These are phyloP conservation scores for Ylistrum balloti DNA, from an alignment of 1,140 invertebrate genomes.

Conservation along the genomic window DNA sequence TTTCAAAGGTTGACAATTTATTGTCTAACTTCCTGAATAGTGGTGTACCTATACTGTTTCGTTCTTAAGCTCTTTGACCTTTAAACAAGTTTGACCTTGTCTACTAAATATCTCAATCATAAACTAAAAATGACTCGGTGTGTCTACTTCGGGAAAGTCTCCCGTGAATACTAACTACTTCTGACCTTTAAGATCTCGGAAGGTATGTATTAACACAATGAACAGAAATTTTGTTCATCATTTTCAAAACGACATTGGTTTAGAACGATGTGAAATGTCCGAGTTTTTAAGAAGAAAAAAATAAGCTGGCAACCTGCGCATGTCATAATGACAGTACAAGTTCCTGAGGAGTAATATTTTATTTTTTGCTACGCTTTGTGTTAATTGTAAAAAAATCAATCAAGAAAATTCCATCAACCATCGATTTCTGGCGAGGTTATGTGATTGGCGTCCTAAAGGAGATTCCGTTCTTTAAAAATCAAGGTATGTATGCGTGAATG, in stretches of 20 bases:
- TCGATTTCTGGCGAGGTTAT: not conserved
- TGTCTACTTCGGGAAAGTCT: not conserved
- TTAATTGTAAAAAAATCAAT: not conserved
- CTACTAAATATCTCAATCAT: slow-evolving; percentile 13
- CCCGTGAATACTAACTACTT: not conserved
- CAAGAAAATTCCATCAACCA: not conserved
- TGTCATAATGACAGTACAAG: not conserved
- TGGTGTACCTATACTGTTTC: not conserved
- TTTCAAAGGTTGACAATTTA: slow-evolving; percentile 22
- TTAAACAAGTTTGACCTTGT: slow-evolving; percentile 12
- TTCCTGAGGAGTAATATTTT: not conserved
- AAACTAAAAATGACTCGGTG: not conserved
- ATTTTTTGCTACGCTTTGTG: not conserved
- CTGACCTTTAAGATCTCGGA: not conserved
- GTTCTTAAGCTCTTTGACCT: not conserved
- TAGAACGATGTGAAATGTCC: not conserved
- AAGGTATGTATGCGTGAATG: slow-evolving; percentile 26
- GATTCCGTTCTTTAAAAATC: not conserved
- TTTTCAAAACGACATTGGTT: not conserved
- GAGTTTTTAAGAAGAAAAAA: not conserved
- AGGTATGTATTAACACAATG: not conserved
- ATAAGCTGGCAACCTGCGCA: not conserved
- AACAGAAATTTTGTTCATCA: not conserved
- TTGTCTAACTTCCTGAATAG: not conserved
- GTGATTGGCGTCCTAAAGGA: not conserved